A percentile compares a stretch with the other conserved stretches of the same genome.
phyloP scores from a whole-genome alignment of 2,888 invertebrate genomes.

The Ophion slaviceki region DNA sequence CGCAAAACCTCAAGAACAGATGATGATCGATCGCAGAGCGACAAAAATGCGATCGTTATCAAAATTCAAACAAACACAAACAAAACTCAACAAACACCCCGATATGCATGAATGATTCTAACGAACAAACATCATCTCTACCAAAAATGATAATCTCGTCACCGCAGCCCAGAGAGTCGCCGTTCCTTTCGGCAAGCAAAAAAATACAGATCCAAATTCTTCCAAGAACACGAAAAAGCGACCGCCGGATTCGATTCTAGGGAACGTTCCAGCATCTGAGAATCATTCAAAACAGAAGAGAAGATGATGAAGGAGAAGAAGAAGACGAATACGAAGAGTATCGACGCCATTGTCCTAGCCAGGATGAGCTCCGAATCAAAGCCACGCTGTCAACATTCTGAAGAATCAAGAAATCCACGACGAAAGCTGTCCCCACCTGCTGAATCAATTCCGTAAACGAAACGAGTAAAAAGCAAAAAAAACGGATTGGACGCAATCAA shows the following conservation, averaged over 20 bases:
- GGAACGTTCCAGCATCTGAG: neutral
- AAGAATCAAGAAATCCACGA: conserved; percentile 35
- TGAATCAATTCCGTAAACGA: conserved; percentile 31
- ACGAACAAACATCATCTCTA: conserved; percentile 27
- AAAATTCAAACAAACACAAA: conserved; percentile 52
- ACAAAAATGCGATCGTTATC: conserved; percentile 40
- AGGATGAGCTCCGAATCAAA: conserved; percentile 25
- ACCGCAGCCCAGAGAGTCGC: conserved; percentile 32
- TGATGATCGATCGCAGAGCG: conserved; percentile 36
- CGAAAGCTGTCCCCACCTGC: conserved; percentile 27
- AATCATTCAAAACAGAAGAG: conserved; percentile 25
- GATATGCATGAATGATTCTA: conserved; percentile 33
- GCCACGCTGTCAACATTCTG: conserved; percentile 32
- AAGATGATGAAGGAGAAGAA: conserved; percentile 18
- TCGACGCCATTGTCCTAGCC: conserved; percentile 7
- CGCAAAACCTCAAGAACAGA: conserved; percentile 46
- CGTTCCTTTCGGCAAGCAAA: conserved; percentile 2
- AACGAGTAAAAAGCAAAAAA: neutral
- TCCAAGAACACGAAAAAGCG: conserved; percentile 23
- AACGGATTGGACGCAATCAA: neutral
- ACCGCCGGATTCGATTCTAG: conserved; percentile 31
- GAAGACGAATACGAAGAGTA: conserved; percentile 18
- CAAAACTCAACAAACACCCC: conserved; percentile 21
- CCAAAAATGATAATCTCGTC: conserved; percentile 31
- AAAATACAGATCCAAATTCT: conserved; percentile 1